Conservation (phyloP, 2,797 vertebrate species). For the Falco peregrinus region DNA sequence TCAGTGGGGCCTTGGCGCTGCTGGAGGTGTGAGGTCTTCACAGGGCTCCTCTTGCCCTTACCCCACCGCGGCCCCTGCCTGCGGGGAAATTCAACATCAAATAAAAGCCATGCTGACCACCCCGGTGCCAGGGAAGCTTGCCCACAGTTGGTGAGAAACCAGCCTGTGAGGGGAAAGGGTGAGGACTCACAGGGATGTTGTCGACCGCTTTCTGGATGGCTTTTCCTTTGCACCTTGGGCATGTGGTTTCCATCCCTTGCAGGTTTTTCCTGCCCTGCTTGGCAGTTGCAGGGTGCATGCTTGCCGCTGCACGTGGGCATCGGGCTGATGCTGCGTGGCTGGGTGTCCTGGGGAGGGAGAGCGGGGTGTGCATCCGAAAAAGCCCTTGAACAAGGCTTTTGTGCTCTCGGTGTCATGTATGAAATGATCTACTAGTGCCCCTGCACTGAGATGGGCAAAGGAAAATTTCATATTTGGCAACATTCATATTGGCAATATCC, state of each 20-base stretch:
- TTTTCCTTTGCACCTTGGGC: background rate
- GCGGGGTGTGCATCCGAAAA: background rate
- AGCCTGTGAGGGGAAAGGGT: background rate
- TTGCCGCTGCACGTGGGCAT: fast-evolving
- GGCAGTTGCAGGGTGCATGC: background rate
- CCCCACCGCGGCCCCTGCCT: background rate
- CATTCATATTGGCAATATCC: too few species aligned
- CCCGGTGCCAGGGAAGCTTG: background rate
- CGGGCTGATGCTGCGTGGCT: background rate
- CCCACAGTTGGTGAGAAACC: background rate
- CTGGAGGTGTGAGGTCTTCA: background rate
- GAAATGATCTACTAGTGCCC: fast-evolving
- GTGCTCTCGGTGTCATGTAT: fast-evolving
- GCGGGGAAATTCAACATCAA: background rate
- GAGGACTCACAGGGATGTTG: background rate
- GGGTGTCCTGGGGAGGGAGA: background rate
- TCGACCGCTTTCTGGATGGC: background rate
- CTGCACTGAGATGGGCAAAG: background rate
- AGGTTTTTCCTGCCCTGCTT: background rate
- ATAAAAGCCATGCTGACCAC: background rate
- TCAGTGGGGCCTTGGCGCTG: fast-evolving
- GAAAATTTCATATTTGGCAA: background rate
- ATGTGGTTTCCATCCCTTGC: background rate
- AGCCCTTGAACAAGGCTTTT: background rate
- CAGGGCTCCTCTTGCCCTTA: background rate